Percentiles rank a stretch among this genome's conserved stretches.
Evolutionary conservation across 2,888 invertebrate species (phyloP).

Genomic region (Hyppa rectilinea): DNA sequence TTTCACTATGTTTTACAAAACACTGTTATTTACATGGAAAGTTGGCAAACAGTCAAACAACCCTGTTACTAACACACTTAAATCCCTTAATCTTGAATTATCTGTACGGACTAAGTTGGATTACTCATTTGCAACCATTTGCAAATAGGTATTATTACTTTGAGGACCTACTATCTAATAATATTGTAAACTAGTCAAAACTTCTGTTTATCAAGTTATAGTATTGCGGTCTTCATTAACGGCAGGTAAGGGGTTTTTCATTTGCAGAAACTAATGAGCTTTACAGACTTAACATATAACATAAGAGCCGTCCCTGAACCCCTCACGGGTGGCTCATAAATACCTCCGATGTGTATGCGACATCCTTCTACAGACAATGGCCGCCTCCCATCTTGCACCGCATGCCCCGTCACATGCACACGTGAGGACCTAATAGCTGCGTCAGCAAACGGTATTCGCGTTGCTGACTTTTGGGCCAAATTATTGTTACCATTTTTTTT

Average conservation of each 20-base stretch:
- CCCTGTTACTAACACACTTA: constrained; percentile 59
- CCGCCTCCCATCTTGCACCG: too few relatives aligned
- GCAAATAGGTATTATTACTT: constrained; percentile 23
- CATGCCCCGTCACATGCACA: too few relatives aligned
- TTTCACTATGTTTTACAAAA: constrained; percentile 61
- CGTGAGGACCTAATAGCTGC: too few relatives aligned
- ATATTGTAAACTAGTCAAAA: constrained; percentile 20
- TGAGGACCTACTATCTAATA: neutral
- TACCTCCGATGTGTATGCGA: too few relatives aligned
- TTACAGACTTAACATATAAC: neutral
- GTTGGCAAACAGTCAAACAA: constrained; percentile 68
- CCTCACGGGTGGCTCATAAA: too few relatives aligned
- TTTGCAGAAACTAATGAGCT: neutral
- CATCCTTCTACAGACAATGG: too few relatives aligned
- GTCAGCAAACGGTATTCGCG: too few relatives aligned
- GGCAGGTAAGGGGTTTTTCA: neutral
- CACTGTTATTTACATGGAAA: constrained; percentile 69
- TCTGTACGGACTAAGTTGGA: constrained; percentile 51
- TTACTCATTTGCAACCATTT: constrained; percentile 30
- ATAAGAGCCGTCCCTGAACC: too few relatives aligned
- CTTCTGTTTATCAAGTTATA: neutral
- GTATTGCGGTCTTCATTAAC: neutral
- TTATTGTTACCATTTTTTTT: too few relatives aligned
- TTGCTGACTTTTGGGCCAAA: too few relatives aligned
- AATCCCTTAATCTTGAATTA: constrained; percentile 72